phyloP scores from a whole-genome alignment of 2,888 invertebrate species.

The Branchipolynoe longqiensis region DNA sequence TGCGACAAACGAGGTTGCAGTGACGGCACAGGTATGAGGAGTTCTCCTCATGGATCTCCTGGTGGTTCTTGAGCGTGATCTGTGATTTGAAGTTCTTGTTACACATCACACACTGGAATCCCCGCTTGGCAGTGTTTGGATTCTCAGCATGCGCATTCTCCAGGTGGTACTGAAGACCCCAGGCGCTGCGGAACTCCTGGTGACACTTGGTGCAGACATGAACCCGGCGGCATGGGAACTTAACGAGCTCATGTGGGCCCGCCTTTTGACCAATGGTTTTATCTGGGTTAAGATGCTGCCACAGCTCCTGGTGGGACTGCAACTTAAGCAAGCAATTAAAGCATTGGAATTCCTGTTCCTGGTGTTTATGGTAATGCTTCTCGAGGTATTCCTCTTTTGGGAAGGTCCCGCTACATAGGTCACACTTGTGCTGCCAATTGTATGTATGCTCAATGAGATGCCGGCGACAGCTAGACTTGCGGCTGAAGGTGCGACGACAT shows the following conservation, averaged over 20 bases:
- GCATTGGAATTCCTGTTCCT: constrained; percentile 31
- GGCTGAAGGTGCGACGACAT: constrained; percentile 46
- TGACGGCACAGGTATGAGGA: constrained; percentile 31
- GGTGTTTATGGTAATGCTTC: constrained; percentile 16
- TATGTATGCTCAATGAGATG: constrained; percentile 38
- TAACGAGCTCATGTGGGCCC: constrained; percentile 7
- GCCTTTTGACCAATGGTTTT: neutral
- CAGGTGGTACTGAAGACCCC: constrained; percentile 48
- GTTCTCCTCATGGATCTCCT: constrained; percentile 37
- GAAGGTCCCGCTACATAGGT: constrained; percentile 47
- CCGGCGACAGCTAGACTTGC: constrained; percentile 37
- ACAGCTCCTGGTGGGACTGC: neutral
- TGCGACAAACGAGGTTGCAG: constrained; percentile 37
- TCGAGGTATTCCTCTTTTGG: neutral
- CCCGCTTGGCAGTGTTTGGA: neutral
- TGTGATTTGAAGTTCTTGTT: constrained; percentile 35
- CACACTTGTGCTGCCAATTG: constrained; percentile 42
- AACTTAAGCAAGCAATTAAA: constrained; percentile 19
- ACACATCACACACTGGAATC: constrained; percentile 9
- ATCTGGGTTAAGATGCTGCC: constrained; percentile 7
- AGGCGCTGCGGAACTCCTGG: constrained; percentile 48
- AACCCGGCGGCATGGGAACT: constrained; percentile 30
- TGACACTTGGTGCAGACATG: constrained; percentile 37
- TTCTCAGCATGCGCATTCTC: constrained; percentile 34
- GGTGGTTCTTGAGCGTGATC: constrained; percentile 37